Base-by-base conservation (phyloP, 1,140 invertebrate genomes). In the Magallana gigas region DNA sequence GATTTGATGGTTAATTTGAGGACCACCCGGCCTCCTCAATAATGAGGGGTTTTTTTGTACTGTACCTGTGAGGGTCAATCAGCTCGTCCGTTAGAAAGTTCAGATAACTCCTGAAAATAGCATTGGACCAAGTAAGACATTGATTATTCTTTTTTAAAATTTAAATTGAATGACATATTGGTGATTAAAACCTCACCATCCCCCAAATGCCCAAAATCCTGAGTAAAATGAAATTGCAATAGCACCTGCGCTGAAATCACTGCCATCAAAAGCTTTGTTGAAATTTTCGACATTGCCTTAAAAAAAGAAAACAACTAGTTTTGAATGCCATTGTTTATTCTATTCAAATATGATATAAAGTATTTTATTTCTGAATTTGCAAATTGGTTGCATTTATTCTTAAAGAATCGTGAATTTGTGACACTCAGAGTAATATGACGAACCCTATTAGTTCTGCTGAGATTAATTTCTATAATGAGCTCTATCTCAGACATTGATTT, bases 181-280 rank as follows among this genome's bases (percentile, higher is more conserved):
- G 12, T 14, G 5, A 48, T 48, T 48, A 48, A 57, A 29, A 12
- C 80, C 91, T 93, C 95, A 96, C 96, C 98, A 99, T 94, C 99
- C 99, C 93, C 99, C 99, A 95, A 99, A 99, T 12, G 99, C 98
- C 95, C 99, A 99, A 83, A 99, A 96, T 82, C 98, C 99, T 0
- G 98, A 99, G 95, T 99, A 99, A 95, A 99, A 99, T 18, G 98
- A 99, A 57, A 99, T 95, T 0, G 98, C 98, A 90, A 99, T 97
- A 83, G 98, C 98, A n/a, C 98, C 98, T 1, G 98, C 96, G 93
- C 98, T 97, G 80, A 96, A 96, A 87, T 98, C 98, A 16, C 97
- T 98, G 87, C 97, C 97, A 64, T 98, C 97, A 93, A 98, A 99
- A 7, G 98, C 97, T 94, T 95, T 89, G 12, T 94, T 84, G 86